Percentiles rank a stretch among this genome's conserved stretches.
These are phyloP conservation scores for Drosophila seguyi DNA, from an alignment of 1,140 invertebrate genomes.

Conservation along the genomic window DNA sequence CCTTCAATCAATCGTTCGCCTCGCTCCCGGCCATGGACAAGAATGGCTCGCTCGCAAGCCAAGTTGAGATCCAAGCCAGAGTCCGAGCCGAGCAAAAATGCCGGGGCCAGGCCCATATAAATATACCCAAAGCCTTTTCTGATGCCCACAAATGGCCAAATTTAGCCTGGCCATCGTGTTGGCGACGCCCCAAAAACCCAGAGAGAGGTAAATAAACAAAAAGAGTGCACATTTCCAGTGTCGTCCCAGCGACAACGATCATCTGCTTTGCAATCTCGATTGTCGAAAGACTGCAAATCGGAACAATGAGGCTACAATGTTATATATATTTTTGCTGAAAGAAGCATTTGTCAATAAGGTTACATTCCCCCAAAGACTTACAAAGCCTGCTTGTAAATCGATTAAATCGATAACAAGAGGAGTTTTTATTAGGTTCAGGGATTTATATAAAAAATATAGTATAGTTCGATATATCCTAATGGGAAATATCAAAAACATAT, in stretches of 20 bases:
- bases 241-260: constrained; percentile 17
- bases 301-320: constrained; percentile 2
- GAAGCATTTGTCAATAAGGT: constrained; percentile 8
- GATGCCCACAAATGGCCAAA: constrained; percentile 8
- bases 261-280: not conserved
- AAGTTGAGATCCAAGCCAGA: constrained; percentile 13
- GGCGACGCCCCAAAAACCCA: constrained; percentile 54
- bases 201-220: constrained; percentile 37
- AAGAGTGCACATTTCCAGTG: constrained; percentile 13
- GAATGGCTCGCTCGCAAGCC: constrained; percentile 62
- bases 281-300: not conserved
- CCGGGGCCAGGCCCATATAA: constrained; percentile 45
- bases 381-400: not conserved
- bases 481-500: not conserved
- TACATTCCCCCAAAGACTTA: not conserved
- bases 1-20: constrained; percentile 79
- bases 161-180: constrained; percentile 62
- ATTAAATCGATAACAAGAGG: not conserved
- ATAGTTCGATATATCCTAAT: not conserved
- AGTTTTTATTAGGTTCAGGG: not conserved
- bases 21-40: constrained; percentile 70
- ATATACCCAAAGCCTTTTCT: constrained; percentile 12
- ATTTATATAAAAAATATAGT: too few relatives aligned
- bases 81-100: constrained; percentile 52
- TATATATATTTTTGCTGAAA: not conserved